phyloP scores from a whole-genome alignment of 1,140 invertebrate genomes.

The Lepeophtheirus salmonis region DNA sequence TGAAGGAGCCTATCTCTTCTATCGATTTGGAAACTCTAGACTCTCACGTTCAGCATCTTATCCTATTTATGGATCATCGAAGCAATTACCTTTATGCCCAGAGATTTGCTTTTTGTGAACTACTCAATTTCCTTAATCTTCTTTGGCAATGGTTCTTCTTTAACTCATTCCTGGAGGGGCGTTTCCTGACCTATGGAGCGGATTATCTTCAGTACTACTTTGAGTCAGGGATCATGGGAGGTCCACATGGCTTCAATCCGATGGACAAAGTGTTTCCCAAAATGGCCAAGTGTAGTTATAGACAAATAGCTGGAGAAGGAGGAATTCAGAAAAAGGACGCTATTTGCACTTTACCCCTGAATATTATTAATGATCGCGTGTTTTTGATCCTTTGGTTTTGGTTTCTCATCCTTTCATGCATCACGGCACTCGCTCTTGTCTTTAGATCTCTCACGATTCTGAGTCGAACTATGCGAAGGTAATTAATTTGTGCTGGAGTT shows the following conservation, averaged over 20 bases:
- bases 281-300: slow-evolving; percentile 26
- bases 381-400: slow-evolving; percentile 25
- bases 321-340: slow-evolving; percentile 20
- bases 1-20: neutral
- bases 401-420: slow-evolving; percentile 25
- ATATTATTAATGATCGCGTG: slow-evolving; percentile 25
- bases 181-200: neutral
- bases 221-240: neutral
- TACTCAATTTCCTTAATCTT: neutral
- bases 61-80: neutral
- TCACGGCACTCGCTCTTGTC: too few species aligned
- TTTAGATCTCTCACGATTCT: too few species aligned
- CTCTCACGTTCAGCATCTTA: neutral
- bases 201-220: neutral
- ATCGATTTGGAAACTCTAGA: neutral
- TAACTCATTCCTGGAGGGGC: neutral
- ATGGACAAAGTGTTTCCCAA: slow-evolving; percentile 26
- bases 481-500: too few species aligned
- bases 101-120: neutral
- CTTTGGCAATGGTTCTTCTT: neutral
- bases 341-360: slow-evolving; percentile 24
- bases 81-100: neutral
- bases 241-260: slow-evolving; percentile 20
- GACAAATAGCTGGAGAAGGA: slow-evolving; percentile 22
- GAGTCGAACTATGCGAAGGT: too few species aligned